Percentiles rank a stretch among this genome's conserved stretches.
These are phyloP conservation scores for Macaria notata DNA, from an alignment of 2,888 invertebrate species.

Conservation along the genomic window DNA sequence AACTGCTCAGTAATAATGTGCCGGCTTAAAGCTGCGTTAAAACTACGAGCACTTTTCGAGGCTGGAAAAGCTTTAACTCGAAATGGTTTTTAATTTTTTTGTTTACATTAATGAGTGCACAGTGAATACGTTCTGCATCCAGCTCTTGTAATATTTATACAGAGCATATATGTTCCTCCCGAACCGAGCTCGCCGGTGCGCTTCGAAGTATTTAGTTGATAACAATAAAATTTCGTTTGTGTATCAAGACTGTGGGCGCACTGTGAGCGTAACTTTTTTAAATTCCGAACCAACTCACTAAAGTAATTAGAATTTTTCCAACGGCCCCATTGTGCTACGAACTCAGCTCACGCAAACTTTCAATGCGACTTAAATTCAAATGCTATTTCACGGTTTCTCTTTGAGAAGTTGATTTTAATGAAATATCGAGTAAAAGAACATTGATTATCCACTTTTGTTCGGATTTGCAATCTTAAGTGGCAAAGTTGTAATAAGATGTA, in stretches of 20 bases:
- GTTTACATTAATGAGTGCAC: conserved; percentile 1
- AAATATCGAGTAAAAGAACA: conserved; percentile 50
- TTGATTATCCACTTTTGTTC: conserved; percentile 39
- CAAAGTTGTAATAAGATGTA: conserved; percentile 20
- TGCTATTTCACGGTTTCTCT: conserved; percentile 73
- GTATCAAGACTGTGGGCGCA: conserved; percentile 46
- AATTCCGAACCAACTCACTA: conserved; percentile 68
- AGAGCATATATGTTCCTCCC: too few relatives aligned
- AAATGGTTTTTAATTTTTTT: conserved; percentile 7
- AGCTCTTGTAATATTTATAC: not conserved
- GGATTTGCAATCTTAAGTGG: conserved; percentile 16
- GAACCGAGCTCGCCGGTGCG: not conserved
- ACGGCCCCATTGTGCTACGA: conserved; percentile 72
- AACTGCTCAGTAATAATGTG: conserved; percentile 12
- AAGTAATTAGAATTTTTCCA: conserved; percentile 80
- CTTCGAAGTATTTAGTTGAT: conserved; percentile 26
- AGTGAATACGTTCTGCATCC: not conserved
- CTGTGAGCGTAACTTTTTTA: conserved; percentile 66
- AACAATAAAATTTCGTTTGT: conserved; percentile 46
- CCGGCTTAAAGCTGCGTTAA: conserved; percentile 9
- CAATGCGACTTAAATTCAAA: conserved; percentile 79
- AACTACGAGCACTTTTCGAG: conserved; percentile 9
- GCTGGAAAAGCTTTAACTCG: conserved; percentile 3
- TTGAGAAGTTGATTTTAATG: conserved; percentile 65
- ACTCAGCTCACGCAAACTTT: conserved; percentile 76